These are phyloP conservation scores for Scaptomyza caliginosa DNA, from an alignment of 2,888 invertebrate genomes.

Conservation along the genomic window DNA sequence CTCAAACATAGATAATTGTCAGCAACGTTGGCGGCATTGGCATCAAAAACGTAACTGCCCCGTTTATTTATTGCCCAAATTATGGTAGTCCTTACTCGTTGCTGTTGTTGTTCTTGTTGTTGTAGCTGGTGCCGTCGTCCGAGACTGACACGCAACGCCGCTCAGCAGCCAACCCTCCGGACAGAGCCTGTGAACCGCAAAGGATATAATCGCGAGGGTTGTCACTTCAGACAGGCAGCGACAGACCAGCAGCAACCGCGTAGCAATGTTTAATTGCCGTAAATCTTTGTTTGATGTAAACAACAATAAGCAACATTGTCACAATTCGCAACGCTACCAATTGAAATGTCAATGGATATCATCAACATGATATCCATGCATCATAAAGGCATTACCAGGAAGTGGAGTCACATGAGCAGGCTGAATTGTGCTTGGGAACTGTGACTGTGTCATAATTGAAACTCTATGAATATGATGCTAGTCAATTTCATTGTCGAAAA, in stretches of 20 bases:
- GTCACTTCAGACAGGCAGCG: conserved; percentile 49
- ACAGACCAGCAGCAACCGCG: conserved; percentile 2
- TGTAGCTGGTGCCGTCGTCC: conserved; percentile 25
- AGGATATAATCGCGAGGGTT: conserved; percentile 81
- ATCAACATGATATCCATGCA: conserved; percentile 48
- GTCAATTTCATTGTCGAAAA: neutral
- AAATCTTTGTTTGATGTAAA: conserved; percentile 83
- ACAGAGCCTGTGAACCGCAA: conserved; percentile 74
- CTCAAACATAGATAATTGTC: conserved; percentile 78
- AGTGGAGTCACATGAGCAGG: conserved; percentile 4
- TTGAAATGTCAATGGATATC: conserved; percentile 68
- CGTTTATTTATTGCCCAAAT: conserved; percentile 75
- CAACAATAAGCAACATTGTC: conserved; percentile 62
- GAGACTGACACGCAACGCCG: conserved; percentile 67
- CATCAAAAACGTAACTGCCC: conserved; percentile 61
- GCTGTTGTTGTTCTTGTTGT: neutral
- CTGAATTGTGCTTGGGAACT: conserved; percentile 3
- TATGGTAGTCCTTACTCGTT: conserved; percentile 52
- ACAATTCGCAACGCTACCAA: conserved; percentile 68
- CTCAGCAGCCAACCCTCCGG: conserved; percentile 47
- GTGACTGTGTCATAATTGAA: conserved; percentile 48
- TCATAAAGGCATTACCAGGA: conserved; percentile 18
- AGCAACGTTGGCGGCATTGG: conserved; percentile 47
- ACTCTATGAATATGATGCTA: neutral
- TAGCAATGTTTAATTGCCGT: conserved; percentile 83